Base-by-base conservation (phyloP, 2,888 invertebrate species). In the Euclidia mi region DNA sequence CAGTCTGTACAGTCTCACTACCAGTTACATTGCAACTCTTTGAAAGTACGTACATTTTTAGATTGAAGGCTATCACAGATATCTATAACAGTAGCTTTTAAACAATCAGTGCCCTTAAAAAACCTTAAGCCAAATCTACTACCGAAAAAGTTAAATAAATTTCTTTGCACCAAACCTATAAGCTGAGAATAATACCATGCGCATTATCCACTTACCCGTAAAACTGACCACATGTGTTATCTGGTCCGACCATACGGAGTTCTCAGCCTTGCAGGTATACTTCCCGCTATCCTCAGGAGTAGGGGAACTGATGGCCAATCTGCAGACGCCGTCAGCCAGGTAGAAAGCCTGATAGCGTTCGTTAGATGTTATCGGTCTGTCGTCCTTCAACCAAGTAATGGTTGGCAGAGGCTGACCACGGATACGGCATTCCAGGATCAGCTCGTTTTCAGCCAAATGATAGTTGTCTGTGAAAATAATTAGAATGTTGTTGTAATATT, bases 341-440 rank as follows among this genome's bases (percentile, higher is more conserved):
- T 97, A 96, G 60, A 95, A 95, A 42, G 96, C 96, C 62, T 95
- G 93, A 83, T 95, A 96, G 63, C 96, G 95, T 1, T 95, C 95
- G 11, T 94, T 95, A 1, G 85, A 82, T 9, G 77, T 78, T 9
- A 97, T 85, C 9, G 95, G 88, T 43, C 92, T 92, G 32, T 95
- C 96, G 71, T 97, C 96, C 83, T 97, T 98, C 64, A 96, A 87
- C 98, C 98, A 98, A 29, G 96, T 95, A 56, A 98, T 96, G 0
- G 93, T 95, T 0, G 98, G 97, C 2, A 95, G 91, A 10, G 97
- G 97, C 72, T 96, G 96, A 15, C 97, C 97, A 55, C 97, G 96
- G 40, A 98, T 96, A 45, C 97, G 96, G 79, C 98, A 98, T 88
- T 98, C 98, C 65, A 98, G 90, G 17, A 96, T 95, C 46, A 98